Evolutionary conservation across 2,113 vertebrate species (phyloP), one percentile per base, ranked within the genome.

Genomic region (Callorhinus ursinus): DNA sequence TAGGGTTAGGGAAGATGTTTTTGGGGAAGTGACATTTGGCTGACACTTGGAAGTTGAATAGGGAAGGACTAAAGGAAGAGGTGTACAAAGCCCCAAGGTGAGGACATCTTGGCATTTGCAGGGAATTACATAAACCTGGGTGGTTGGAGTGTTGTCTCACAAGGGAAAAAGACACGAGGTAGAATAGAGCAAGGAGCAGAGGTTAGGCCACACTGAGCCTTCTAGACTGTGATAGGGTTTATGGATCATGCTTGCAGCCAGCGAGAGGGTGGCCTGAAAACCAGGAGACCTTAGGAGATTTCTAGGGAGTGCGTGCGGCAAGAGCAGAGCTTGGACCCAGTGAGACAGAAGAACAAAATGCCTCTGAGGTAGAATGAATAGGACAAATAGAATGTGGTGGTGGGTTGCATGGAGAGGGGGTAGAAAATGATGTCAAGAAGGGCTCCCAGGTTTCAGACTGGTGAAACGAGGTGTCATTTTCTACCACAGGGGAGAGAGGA

Each of bases 101-200:
- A 55, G 63, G 26, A 16, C 36, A 26, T 22, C 22, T 46, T n/a
- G 65, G 55, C 16, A 9, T 19, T 26, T 8, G n/a, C 28, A 74
- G 83, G 36, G 53, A 71, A 59, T 16, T 26, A 46, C 8, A 28
- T 39, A 72, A 61, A 53, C 28, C 5, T 8, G 31, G 31, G 55
- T 7, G 42, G 15, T 21, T 31, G 15, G 28, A 24, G 21, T 12
- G 46, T 31, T 0, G 1, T 36, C 8, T 46, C 2, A 24, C 31
- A 61, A n/a, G 82, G 28, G 42, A 57, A 13, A 71, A 67, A 81
- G 80, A 31, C 4, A 15, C 5, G 55, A 72, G 15, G 24, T 31
- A 4, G 39, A 6, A 4, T 12, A 33, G 28, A 71, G 4, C 26
- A 8, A 36, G 42, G 24, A 36, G 22, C 36, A 24, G 12, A 28